Percentiles rank a stretch among this genome's conserved stretches.
phyloP scores from a whole-genome alignment of 2,888 invertebrate species.

The Auanema freiburgensis region DNA sequence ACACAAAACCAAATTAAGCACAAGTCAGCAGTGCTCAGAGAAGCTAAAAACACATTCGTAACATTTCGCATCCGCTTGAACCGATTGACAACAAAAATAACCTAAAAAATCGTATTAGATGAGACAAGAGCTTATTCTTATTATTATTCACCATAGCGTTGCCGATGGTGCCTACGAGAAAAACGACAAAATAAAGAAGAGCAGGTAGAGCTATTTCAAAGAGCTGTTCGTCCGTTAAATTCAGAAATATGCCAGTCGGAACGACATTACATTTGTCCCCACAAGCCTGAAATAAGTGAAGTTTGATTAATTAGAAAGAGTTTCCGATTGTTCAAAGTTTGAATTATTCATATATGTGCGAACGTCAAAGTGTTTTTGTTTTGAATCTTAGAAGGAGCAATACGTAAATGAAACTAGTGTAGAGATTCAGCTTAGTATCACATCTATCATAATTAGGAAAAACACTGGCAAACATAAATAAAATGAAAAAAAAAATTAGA shows the following conservation, averaged over 20 bases:
- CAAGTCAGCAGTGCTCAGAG: constrained; percentile 75
- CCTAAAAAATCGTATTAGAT: constrained; percentile 24
- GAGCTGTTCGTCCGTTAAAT: constrained; percentile 37
- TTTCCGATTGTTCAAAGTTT: no score
- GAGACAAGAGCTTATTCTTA: background rate
- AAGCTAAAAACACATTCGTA: constrained; percentile 75
- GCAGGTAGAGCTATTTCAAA: constrained; percentile 50
- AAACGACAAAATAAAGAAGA: constrained; percentile 47
- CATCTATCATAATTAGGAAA: no score
- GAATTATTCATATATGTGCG: no score
- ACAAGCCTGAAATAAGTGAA: constrained; percentile 25
- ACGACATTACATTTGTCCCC: constrained; percentile 19
- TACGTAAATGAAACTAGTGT: no score
- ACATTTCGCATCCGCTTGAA: constrained; percentile 66
- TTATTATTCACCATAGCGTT: constrained; percentile 41
- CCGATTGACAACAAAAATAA: constrained; percentile 55
- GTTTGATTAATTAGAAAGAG: no score
- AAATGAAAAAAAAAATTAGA: no score
- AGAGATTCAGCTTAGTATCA: no score
- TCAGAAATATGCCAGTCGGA: constrained; percentile 24
- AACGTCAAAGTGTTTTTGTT: no score
- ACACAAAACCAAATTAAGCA: constrained; percentile 75
- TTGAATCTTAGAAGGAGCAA: no score
- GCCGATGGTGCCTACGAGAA: constrained; percentile 52
- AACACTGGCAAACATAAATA: no score